Evolutionary conservation across 1,140 invertebrate species (phyloP).

Genomic region (Temnothorax curvispinosus): DNA sequence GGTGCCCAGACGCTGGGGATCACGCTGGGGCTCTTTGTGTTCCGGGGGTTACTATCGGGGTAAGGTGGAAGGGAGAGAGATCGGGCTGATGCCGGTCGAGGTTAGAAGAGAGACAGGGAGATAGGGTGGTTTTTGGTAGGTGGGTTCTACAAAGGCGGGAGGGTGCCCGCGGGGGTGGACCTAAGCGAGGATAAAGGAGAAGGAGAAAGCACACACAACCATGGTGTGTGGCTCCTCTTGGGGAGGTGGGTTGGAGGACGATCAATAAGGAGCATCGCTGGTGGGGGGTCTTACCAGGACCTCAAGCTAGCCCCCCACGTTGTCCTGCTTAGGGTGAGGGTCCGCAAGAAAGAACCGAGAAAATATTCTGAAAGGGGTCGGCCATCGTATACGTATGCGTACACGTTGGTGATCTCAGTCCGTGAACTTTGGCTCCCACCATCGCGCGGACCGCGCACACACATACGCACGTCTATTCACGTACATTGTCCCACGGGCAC

Average conservation of each 20-base stretch:
- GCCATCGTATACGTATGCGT: constrained; percentile 42
- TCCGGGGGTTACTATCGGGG: constrained; percentile 71
- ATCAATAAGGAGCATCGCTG: constrained; percentile 85
- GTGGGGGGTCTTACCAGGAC: constrained; percentile 84
- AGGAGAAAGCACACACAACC: constrained; percentile 81
- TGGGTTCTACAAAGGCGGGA: constrained; percentile 83
- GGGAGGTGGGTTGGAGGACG: constrained; percentile 81
- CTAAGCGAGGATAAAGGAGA: constrained; percentile 86
- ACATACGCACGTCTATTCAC: constrained; percentile 45
- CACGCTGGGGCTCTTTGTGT: constrained; percentile 71
- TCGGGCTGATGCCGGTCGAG: constrained; percentile 27
- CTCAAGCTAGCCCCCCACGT: constrained; percentile 81
- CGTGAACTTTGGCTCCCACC: constrained; percentile 73
- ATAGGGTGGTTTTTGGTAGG: constrained; percentile 83
- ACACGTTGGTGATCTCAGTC: constrained; percentile 62
- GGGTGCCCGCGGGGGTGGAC: constrained; percentile 82
- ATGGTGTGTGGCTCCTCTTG: constrained; percentile 71
- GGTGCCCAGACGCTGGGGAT: constrained; percentile 72
- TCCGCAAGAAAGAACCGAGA: constrained; percentile 85
- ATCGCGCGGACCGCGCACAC: constrained; percentile 22
- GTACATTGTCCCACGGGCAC: constrained; percentile 28
- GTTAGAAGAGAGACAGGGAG: constrained; percentile 64
- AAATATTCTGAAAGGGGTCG: constrained; percentile 84
- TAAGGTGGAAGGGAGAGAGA: constrained; percentile 51
- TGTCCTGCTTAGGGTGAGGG: constrained; percentile 82